A percentile compares a stretch with the other conserved stretches of the same genome.
These are phyloP conservation scores for Eumaeus atala DNA, from an alignment of 1,140 invertebrate species.

Conservation along the genomic window DNA sequence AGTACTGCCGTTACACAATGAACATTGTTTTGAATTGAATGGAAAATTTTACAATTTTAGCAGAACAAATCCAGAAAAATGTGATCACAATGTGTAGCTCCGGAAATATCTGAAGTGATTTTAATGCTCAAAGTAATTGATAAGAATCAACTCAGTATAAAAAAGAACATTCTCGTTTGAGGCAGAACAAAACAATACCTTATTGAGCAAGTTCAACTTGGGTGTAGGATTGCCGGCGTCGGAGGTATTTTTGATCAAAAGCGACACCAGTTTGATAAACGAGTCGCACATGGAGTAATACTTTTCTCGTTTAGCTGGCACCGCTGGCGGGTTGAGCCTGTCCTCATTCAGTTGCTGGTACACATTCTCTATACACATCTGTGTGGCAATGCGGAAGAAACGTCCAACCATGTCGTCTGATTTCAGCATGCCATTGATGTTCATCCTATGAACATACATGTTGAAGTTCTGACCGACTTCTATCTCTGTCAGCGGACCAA, in stretches of 20 bases:
- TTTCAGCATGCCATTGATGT: conserved; percentile 95
- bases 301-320: conserved; percentile 84
- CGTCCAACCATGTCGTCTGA: conserved; percentile 97
- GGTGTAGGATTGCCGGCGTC: conserved; percentile 92
- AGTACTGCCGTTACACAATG: too few species aligned
- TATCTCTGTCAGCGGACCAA: conserved; percentile 79
- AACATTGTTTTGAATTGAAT: too few species aligned
- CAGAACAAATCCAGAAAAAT: too few species aligned
- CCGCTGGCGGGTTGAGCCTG: conserved; percentile 58
- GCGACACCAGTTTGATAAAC: conserved; percentile 93
- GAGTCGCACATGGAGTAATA: conserved; percentile 97
- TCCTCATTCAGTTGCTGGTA: conserved; percentile 83
- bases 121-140: too few species aligned
- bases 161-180: too few species aligned
- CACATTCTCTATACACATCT: conserved; percentile 96
- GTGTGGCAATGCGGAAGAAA: conserved; percentile 97
- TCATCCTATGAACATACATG: conserved; percentile 96
- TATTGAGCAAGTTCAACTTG: conserved; percentile 97
- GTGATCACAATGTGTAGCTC: too few species aligned
- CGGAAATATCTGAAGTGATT: too few species aligned
- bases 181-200: too few species aligned
- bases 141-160: too few species aligned
- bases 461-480: conserved; percentile 96
- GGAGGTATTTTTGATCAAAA: conserved; percentile 96
- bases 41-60: too few species aligned